Base-by-base conservation (phyloP, 92 coral and sea anemone genomes). In the Epizoanthus illoricatus region DNA sequence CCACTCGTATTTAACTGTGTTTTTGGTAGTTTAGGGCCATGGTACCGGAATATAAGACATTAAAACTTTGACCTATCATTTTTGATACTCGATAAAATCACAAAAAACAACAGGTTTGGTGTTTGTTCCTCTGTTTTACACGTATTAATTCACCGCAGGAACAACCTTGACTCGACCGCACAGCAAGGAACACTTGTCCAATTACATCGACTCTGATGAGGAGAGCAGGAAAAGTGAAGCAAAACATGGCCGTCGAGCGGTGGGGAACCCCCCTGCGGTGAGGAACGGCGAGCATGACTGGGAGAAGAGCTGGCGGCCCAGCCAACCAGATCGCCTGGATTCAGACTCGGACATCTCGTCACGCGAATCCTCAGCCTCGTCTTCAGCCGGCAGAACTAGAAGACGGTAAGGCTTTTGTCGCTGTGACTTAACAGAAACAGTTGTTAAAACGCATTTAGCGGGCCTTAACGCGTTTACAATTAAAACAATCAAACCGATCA, bases 211-310 rank as follows among this genome's bases (percentile, higher is more conserved):
- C 55, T 79, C 87, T 24, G 90, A 90, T 10, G 87, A 86, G n/a
- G 90, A 91, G 42, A 47, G 40, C 18, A 80, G 54, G 64, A 75
- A 82, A 85, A 90, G 65, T 56, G 96, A 90, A 49, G 88, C 89
- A 23, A 81, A 63, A 69, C 82, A 92, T 87, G 97, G 97, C 17
- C 93, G 97, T 40, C 86, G 97, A 24, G 90, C 93, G 2, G 23
- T 19, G 15, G 60, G 71, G 57, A 88, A 58, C 73, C 83, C 55
- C 58, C 70, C 76, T 69, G 75, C 23, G 28, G 60, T 23, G 11
- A 60, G 5, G 87, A 89, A 64, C 67, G 80, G 69, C 7, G 61
- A 65, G 52, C 12, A 5, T n/a, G 80, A 60, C 71, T n/a, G 39
- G 40, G 80, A 58, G 49, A 78, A 63, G 52, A 58, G 71, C 13